Percentiles rank a stretch among this genome's conserved stretches.
phyloP scores from a whole-genome alignment of 2,888 invertebrate species.

The Melieria omissa region DNA sequence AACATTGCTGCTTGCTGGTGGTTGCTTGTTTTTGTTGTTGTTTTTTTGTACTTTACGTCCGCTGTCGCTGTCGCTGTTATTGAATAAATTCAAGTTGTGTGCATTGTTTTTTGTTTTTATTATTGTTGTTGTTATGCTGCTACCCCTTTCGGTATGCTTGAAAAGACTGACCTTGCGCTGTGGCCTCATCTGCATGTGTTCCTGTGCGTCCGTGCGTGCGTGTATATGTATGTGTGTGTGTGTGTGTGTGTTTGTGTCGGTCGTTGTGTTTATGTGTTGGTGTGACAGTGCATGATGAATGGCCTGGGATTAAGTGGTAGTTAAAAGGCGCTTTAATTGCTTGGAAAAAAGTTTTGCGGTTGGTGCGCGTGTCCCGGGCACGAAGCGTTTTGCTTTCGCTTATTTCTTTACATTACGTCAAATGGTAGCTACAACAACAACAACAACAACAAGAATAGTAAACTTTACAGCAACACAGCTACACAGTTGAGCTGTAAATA shows the following conservation, averaged over 20 bases:
- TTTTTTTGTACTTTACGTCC: background rate
- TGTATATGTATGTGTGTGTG: background rate
- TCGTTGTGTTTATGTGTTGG: background rate
- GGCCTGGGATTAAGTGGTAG: conserved; percentile 30
- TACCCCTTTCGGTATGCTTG: background rate
- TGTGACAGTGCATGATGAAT: conserved; percentile 8
- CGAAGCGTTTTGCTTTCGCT: background rate
- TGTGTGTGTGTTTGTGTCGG: background rate
- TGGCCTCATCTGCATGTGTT: background rate
- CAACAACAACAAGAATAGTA: too few relatives aligned
- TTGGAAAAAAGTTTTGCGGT: conserved; percentile 27
- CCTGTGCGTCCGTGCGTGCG: background rate
- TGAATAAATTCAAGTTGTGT: background rate
- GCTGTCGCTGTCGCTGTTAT: background rate
- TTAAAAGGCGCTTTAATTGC: conserved; percentile 33
- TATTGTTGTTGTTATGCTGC: too few relatives aligned
- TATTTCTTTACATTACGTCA: too few relatives aligned
- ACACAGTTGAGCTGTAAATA: too few relatives aligned
- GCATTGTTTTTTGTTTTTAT: background rate
- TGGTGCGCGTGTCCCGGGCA: background rate
- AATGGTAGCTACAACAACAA: too few relatives aligned
- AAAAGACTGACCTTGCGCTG: background rate
- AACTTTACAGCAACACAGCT: too few relatives aligned
- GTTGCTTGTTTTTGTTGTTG: background rate
- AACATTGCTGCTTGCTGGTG: too few relatives aligned